A percentile compares a stretch with the other conserved stretches of the same genome.
Evolutionary conservation across 2,113 vertebrate genomes (phyloP).

Genomic region (Melanerpes aurifrons): DNA sequence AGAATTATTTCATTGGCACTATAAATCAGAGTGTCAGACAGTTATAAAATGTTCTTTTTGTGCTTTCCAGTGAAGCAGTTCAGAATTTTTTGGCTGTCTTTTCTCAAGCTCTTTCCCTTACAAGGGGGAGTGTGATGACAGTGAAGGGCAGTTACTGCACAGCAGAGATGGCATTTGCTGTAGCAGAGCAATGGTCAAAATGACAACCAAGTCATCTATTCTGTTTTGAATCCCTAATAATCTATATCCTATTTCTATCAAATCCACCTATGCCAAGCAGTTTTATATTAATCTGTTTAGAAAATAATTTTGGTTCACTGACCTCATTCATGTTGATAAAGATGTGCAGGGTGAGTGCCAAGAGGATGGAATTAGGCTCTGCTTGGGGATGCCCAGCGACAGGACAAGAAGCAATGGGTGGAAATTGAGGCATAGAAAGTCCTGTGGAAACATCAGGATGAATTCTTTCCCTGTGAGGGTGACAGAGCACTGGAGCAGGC

Average conservation of each 20-base stretch:
- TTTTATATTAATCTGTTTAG: background rate
- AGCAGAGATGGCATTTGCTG: background rate
- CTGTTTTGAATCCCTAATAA: background rate
- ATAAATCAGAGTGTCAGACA: background rate
- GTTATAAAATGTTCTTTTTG: background rate
- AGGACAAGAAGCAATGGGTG: too few relatives aligned
- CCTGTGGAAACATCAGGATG: too few relatives aligned
- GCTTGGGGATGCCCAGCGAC: too few relatives aligned
- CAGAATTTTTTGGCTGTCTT: background rate
- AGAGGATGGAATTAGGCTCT: too few relatives aligned
- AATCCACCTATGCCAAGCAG: background rate
- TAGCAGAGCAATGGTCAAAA: background rate
- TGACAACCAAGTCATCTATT: background rate
- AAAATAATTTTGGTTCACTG: background rate
- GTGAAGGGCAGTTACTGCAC: background rate
- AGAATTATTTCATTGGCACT: background rate
- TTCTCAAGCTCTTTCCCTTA: background rate
- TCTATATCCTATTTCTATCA: background rate
- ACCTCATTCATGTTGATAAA: too few relatives aligned
- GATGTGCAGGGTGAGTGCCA: too few relatives aligned
- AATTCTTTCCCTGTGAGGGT: too few relatives aligned
- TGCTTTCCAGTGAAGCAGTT: background rate
- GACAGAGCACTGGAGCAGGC: too few relatives aligned
- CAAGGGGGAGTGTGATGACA: background rate
- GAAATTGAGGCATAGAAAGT: too few relatives aligned